Percentiles rank a stretch among this genome's conserved stretches.
phyloP scores from a whole-genome alignment of 2,888 invertebrate species.

The Heliconius charithonia region DNA sequence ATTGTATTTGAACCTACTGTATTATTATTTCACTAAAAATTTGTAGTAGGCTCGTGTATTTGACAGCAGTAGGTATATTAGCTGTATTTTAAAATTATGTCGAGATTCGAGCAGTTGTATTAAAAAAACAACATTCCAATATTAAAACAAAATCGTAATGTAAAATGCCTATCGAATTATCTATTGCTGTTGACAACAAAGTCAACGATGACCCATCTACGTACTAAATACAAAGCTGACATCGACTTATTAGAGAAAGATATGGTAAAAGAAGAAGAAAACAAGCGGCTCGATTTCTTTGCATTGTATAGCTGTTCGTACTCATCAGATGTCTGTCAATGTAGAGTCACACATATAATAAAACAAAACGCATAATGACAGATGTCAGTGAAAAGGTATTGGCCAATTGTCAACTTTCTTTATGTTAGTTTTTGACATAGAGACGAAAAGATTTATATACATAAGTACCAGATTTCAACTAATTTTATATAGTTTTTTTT shows the following conservation, averaged over 20 bases:
- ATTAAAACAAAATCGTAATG: too few relatives aligned
- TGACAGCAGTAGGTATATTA: neutral
- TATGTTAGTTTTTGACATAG: too few relatives aligned
- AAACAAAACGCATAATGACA: neutral
- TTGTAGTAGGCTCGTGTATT: neutral
- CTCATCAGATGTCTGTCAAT: neutral
- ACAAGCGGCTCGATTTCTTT: neutral
- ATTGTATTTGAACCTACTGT: neutral
- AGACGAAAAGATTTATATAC: too few relatives aligned
- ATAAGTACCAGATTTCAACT: too few relatives aligned
- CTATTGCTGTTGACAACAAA: neutral
- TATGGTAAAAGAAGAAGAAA: neutral
- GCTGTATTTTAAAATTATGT: neutral
- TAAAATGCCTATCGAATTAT: too few relatives aligned
- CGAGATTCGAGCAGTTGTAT: neutral
- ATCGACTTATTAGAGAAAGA: neutral
- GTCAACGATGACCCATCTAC: neutral
- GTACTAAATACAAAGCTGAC: neutral
- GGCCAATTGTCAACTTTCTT: too few relatives aligned
- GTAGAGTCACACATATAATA: neutral
- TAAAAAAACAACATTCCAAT: too few relatives aligned
- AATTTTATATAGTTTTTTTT: too few relatives aligned
- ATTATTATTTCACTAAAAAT: neutral
- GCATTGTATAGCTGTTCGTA: neutral
- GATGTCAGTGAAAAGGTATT: too few relatives aligned